Percentiles rank a stretch among this genome's conserved stretches.
phyloP scores from a whole-genome alignment of 2,888 invertebrate species.

The Isotomurus palustris region DNA sequence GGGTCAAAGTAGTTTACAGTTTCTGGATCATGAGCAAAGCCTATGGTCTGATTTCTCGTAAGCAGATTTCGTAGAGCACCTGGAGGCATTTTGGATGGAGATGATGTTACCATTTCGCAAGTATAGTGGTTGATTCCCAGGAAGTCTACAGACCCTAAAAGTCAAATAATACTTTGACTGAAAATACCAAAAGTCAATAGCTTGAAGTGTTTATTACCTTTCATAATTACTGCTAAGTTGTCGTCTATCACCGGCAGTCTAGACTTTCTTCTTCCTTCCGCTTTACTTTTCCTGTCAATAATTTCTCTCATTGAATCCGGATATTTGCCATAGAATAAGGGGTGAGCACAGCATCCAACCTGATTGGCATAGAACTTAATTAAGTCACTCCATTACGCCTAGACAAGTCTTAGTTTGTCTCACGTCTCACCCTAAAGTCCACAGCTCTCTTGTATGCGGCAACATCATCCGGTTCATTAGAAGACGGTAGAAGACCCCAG shows the following conservation, averaged over 20 bases:
- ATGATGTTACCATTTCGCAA: conserved; percentile 34
- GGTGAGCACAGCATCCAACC: conserved; percentile 50
- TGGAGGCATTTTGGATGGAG: conserved; percentile 3
- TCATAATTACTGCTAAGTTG: conserved; percentile 20
- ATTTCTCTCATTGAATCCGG: conserved; percentile 48
- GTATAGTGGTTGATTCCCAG: conserved; percentile 53
- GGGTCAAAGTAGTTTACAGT: conserved; percentile 16
- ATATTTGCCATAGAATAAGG: conserved; percentile 47
- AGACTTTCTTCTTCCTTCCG: conserved; percentile 47
- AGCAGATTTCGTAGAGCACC: too few species aligned
- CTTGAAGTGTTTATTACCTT: background rate
- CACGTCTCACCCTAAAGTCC: conserved; percentile 27
- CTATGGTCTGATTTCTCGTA: too few species aligned
- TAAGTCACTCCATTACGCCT: too few species aligned
- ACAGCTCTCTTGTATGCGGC: conserved; percentile 16
- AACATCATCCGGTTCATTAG: conserved; percentile 11
- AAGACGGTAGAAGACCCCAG: conserved; percentile 23
- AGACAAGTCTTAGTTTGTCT: too few species aligned
- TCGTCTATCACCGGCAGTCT: conserved; percentile 40
- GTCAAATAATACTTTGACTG: background rate
- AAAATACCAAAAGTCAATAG: too few species aligned
- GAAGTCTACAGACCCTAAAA: conserved; percentile 50
- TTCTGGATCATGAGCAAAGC: conserved; percentile 24
- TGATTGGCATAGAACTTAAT: too few species aligned
- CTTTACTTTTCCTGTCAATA: conserved; percentile 48